Percentiles rank a stretch among this genome's conserved stretches.
phyloP scores from a whole-genome alignment of 2,113 vertebrate genomes.

The Ceyx melanurus region DNA sequence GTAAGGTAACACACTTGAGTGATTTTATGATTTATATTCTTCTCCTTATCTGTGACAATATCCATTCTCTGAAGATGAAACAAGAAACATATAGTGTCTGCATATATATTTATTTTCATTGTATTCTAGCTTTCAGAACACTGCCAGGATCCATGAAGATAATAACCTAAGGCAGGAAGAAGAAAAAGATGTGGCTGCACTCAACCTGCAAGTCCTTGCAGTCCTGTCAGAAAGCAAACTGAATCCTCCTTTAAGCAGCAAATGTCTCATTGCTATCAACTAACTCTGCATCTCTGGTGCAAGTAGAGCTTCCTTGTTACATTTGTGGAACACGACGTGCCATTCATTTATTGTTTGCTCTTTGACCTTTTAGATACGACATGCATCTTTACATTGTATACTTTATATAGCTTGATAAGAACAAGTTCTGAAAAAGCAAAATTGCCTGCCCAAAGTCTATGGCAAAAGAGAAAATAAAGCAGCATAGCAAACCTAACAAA shows the following conservation, averaged over 20 bases:
- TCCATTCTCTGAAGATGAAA: constrained; percentile 63
- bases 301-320: background rate
- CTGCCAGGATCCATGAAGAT: background rate
- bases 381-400: background rate
- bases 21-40: constrained; percentile 63
- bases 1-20: constrained; percentile 26
- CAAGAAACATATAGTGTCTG: constrained; percentile 8
- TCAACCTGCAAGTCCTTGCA: background rate
- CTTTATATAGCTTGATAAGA: background rate
- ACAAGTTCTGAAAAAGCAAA: background rate
- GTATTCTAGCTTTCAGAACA: constrained; percentile 47
- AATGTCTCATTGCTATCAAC: background rate
- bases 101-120: constrained; percentile 55
- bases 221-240: background rate
- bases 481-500: background rate
- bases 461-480: background rate
- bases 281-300: background rate
- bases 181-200: background rate
- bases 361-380: background rate
- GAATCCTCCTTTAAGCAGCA: background rate
- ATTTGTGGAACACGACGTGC: background rate
- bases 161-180: constrained; percentile 12
- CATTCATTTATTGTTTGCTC: background rate
- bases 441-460: background rate
- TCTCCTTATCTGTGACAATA: constrained; percentile 56